phyloP scores from a whole-genome alignment of 1,140 invertebrate species.

The Cydia amplana region DNA sequence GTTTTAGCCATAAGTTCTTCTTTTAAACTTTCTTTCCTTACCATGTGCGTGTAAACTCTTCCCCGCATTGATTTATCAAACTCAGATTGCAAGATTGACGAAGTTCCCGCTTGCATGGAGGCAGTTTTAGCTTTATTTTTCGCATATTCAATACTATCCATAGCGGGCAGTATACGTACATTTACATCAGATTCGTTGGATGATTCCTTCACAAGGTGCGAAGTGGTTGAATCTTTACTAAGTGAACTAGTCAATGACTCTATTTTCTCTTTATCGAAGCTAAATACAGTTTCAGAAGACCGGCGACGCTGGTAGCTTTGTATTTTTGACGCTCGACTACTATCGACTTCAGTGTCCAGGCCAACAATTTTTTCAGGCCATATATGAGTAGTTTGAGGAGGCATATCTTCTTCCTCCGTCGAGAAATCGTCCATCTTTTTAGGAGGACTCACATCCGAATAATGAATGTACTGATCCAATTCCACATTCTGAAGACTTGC shows the following conservation, averaged over 20 bases:
- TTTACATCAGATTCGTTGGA: slow-evolving; percentile 80
- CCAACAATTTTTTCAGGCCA: slow-evolving; percentile 81
- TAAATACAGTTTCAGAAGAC: slow-evolving; percentile 84
- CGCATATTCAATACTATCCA: slow-evolving; percentile 80
- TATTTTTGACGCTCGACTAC: slow-evolving; percentile 69
- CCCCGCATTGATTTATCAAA: slow-evolving; percentile 81
- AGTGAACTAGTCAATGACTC: slow-evolving; percentile 82
- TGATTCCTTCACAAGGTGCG: slow-evolving; percentile 76
- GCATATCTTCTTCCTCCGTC: slow-evolving; percentile 69
- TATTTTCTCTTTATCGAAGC: slow-evolving; percentile 85
- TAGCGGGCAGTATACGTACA: slow-evolving; percentile 75
- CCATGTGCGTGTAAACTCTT: slow-evolving; percentile 77
- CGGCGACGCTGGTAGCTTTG: slow-evolving; percentile 74
- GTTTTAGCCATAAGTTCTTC: slow-evolving; percentile 83
- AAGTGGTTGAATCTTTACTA: slow-evolving; percentile 64
- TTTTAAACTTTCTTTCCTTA: slow-evolving; percentile 80
- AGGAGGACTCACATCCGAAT: slow-evolving; percentile 67
- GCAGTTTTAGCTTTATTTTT: slow-evolving; percentile 75
- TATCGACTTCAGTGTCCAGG: slow-evolving; percentile 78
- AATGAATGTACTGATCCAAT: slow-evolving; percentile 81
- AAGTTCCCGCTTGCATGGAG: slow-evolving; percentile 55
- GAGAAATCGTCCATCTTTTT: slow-evolving; percentile 68
- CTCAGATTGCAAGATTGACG: slow-evolving; percentile 78
- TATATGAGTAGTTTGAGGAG: slow-evolving; percentile 75
- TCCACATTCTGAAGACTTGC: slow-evolving; percentile 84